phyloP scores from a whole-genome alignment of 1,140 invertebrate genomes.

The Andrena cerasifolii region DNA sequence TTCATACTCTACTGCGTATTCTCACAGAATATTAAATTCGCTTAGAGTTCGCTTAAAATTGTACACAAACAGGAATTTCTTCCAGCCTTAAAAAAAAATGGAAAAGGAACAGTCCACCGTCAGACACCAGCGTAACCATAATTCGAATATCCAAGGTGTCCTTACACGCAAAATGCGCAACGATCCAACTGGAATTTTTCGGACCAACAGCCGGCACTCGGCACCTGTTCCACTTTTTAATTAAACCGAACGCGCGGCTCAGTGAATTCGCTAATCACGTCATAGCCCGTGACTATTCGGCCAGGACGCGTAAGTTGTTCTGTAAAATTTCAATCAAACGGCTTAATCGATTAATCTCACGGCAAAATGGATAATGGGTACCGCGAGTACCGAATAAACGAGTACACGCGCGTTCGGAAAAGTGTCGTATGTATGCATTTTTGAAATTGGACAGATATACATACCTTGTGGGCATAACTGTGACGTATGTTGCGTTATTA shows the following conservation, averaged over 20 bases:
- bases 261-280: slow-evolving; percentile 44
- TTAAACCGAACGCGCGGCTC: slow-evolving; percentile 31
- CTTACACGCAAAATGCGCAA: neutral
- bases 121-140: too few species aligned
- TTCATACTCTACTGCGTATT: neutral
- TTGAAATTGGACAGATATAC: slow-evolving; percentile 22
- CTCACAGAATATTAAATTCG: neutral
- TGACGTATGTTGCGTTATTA: too few species aligned
- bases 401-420: neutral
- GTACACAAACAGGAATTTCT: too few species aligned
- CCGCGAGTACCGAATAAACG: neutral
- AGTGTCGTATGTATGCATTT: neutral
- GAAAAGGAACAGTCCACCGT: too few species aligned
- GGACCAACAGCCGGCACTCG: neutral
- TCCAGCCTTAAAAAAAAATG: too few species aligned
- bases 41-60: too few species aligned
- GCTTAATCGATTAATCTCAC: slow-evolving; percentile 41
- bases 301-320: slow-evolving; percentile 27
- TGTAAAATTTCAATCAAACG: slow-evolving; percentile 56
- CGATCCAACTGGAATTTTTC: slow-evolving; percentile 5
- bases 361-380: neutral
- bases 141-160: too few species aligned
- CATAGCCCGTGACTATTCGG: slow-evolving; percentile 29
- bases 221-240: slow-evolving; percentile 41
- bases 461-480: slow-evolving; percentile 22